phyloP scores from a whole-genome alignment of 2,797 vertebrate species.

The Enteromius radiatus region DNA sequence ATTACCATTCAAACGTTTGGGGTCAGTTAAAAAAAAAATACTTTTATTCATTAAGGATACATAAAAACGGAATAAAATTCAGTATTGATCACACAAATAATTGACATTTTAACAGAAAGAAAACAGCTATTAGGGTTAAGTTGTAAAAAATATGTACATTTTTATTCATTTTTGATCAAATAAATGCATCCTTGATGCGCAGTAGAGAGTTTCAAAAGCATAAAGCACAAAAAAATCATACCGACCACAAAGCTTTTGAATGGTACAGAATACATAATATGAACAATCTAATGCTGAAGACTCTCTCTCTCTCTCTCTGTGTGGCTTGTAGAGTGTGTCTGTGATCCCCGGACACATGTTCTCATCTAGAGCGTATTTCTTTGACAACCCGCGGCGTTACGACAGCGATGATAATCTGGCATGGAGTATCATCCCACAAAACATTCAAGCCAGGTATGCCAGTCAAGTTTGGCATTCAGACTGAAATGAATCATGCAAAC shows the following conservation, averaged over 20 bases:
- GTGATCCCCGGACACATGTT: slow-evolving; percentile 88
- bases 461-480: background rate
- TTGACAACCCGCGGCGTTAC: slow-evolving; percentile 96
- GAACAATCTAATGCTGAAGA: background rate
- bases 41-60: background rate
- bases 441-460: slow-evolving; percentile 86
- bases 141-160: background rate
- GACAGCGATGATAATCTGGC: slow-evolving; percentile 95
- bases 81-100: background rate
- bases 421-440: slow-evolving; percentile 91
- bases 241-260: background rate
- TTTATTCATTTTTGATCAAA: background rate
- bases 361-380: slow-evolving; percentile 91
- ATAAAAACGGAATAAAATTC: background rate
- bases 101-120: background rate
- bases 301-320: background rate
- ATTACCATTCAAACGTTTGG: background rate
- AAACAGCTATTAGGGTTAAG: background rate
- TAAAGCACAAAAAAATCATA: background rate
- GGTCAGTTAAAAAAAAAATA: background rate
- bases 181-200: background rate
- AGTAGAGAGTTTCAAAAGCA: background rate
- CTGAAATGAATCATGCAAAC: background rate
- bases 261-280: no score
- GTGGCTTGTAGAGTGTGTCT: slow-evolving; percentile 71